A percentile compares a stretch with the other conserved stretches of the same genome.
Evolutionary conservation across 2,113 vertebrate genomes (phyloP).

Genomic region (Cochlearius cochlearius): DNA sequence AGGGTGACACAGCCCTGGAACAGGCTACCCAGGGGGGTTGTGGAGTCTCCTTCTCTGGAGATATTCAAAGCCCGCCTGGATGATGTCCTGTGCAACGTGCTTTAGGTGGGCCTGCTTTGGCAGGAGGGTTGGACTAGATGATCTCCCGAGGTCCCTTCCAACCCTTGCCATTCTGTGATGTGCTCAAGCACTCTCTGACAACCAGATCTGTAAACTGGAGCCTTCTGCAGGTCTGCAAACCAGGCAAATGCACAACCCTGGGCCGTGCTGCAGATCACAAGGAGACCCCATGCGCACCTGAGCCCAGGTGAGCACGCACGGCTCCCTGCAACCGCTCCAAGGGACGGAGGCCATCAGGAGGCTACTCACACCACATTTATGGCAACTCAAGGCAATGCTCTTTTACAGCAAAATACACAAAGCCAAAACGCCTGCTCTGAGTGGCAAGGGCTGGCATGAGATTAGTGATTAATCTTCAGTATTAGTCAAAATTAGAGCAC

Average conservation of each 20-base stretch:
- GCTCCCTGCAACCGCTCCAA: rapidly evolving
- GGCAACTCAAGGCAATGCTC: not conserved
- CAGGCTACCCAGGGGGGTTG: too few species aligned
- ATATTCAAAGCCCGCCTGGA: too few species aligned
- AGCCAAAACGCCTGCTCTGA: not conserved
- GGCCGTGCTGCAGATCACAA: rapidly evolving
- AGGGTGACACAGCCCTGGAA: too few species aligned
- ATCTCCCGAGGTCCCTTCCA: too few species aligned
- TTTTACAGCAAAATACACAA: not conserved
- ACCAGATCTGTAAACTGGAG: not conserved
- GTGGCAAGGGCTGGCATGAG: not conserved
- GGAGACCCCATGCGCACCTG: rapidly evolving
- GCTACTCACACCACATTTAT: not conserved
- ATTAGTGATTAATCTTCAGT: not conserved
- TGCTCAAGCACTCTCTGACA: not conserved
- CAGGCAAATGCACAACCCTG: not conserved
- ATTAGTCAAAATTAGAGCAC: not conserved
- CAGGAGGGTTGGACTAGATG: too few species aligned
- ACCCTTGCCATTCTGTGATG: too few species aligned
- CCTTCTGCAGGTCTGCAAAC: not conserved
- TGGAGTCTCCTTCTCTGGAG: too few species aligned
- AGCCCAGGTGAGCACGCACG: rapidly evolving
- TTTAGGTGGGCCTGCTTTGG: too few species aligned
- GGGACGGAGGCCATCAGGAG: not conserved
- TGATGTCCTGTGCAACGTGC: too few species aligned